Percentiles rank a stretch among this genome's conserved stretches.
phyloP scores from a whole-genome alignment of 2,797 vertebrate species.

The Falco biarmicus region DNA sequence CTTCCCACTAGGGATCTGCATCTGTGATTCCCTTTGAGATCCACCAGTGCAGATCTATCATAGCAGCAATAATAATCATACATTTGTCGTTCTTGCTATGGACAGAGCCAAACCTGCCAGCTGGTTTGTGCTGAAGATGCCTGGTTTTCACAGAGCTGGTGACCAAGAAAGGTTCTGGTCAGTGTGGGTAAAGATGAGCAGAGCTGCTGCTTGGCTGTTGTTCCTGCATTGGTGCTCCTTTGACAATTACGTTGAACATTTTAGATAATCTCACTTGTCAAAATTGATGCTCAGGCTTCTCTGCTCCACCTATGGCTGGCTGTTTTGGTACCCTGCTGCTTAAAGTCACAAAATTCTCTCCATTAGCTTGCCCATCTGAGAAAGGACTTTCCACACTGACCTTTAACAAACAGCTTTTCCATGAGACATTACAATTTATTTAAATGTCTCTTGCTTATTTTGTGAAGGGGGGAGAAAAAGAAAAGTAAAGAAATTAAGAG shows the following conservation, averaged over 20 bases:
- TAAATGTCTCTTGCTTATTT: background rate
- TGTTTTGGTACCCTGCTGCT: background rate
- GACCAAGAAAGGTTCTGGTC: background rate
- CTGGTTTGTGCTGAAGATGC: background rate
- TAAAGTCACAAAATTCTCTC: background rate
- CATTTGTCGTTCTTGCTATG: background rate
- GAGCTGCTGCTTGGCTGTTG: background rate
- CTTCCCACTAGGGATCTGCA: background rate
- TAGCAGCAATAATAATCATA: background rate
- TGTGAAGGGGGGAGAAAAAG: no score
- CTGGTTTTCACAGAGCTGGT: background rate
- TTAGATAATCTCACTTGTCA: background rate
- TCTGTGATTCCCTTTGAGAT: background rate
- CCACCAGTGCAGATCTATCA: background rate
- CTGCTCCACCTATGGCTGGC: background rate
- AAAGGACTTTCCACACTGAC: background rate
- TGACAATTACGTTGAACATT: background rate
- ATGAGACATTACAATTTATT: background rate
- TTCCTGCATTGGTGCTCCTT: background rate
- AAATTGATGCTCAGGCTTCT: background rate
- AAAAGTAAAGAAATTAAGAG: rapidly evolving
- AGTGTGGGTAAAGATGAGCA: background rate
- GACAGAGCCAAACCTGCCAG: background rate
- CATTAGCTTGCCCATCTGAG: background rate
- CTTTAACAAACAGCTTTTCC: background rate